A percentile compares a stretch with the other conserved stretches of the same genome.
Evolutionary conservation across 2,888 invertebrate species (phyloP).

Genomic region (Mermis nigrescens): DNA sequence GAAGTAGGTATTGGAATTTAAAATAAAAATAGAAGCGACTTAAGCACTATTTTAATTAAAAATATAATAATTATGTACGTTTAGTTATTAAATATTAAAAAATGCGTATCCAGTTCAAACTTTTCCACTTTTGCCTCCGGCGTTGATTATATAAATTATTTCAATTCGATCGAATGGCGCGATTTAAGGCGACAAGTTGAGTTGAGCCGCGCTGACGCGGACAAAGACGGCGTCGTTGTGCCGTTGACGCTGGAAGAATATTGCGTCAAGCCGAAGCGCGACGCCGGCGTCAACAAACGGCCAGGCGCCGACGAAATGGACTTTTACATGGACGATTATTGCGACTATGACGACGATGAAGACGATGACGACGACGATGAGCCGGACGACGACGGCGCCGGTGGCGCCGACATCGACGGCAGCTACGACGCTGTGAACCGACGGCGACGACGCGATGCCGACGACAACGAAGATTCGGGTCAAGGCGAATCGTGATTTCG

Average conservation of each 20-base stretch:
- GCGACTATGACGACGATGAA: conserved; percentile 49
- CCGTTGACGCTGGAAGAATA: conserved; percentile 94
- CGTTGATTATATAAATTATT: no score
- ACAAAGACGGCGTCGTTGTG: conserved; percentile 84
- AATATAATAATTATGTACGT: no score
- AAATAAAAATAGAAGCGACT: no score
- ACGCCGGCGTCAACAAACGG: conserved; percentile 46
- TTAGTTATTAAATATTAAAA: no score
- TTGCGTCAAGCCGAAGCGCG: conserved; percentile 69
- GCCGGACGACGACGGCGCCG: conserved; percentile 17
- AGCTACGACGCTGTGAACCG: conserved; percentile 47
- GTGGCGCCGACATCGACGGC: conserved; percentile 28
- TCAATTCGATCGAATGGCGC: no score
- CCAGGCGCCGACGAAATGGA: conserved; percentile 62
- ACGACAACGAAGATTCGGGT: conserved; percentile 4
- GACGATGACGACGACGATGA: conserved; percentile 11
- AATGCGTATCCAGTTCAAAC: no score
- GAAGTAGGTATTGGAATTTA: no score
- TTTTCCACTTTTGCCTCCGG: neutral
- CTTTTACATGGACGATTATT: conserved; percentile 86
- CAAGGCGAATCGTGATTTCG: conserved; percentile 1
- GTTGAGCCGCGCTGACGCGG: conserved; percentile 79
- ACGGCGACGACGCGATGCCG: neutral
- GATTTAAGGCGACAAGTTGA: conserved; percentile 73
- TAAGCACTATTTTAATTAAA: no score